Evolutionary conservation across 1,140 invertebrate genomes (phyloP), one percentile per base, ranked within the genome.

Genomic region (Rhynchophorus ferrugineus): DNA sequence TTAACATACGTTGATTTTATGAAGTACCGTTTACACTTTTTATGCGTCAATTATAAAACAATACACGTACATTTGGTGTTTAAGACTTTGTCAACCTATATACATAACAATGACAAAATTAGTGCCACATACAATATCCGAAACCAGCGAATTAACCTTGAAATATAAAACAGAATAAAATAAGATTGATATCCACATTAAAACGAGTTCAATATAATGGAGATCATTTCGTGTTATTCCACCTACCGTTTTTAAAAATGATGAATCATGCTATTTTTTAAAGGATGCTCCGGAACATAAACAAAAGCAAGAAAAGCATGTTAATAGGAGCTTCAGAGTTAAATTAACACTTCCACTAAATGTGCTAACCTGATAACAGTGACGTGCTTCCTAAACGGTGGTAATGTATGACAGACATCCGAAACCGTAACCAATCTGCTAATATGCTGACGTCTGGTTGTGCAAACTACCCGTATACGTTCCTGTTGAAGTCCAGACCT

Each of bases 371-470:
- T 69, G 60, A 69, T 61, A 47, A 66, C 61, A 19, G 68, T 69
- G 39, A 69, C 61, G 60, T 69, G 68, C 56, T 69, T 69, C 49
- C 68, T 58, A 14, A 67, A 58, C 20, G 64, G 61, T 45, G 64
- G 65, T 49, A 68, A 42, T 3, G 54, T 52, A 5, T 62, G 53
- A 44, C 63, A 64, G 13, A 61, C 53, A 51, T 69, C 68, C 8
- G 65, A 60, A 17, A 69, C 68, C n/a, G 68, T 69, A 9, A 69
- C 68, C 36, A 66, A 52, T 21, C 66, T 51, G 56, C 66, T 68
- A 24, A 65, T 56, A 49, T 69, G 66, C 50, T 68, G 68, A 38
- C 65, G 64, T 39, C 64, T 56, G 7, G 68, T 69, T 16, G 68
- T 68, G 51, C 68, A 69, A 44, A 69, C 66, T n/a, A 69, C 63